Percentiles rank a stretch among this genome's conserved stretches.
Conservation (phyloP, 2,888 invertebrate genomes). For the Lasioglossum villosulum region DNA sequence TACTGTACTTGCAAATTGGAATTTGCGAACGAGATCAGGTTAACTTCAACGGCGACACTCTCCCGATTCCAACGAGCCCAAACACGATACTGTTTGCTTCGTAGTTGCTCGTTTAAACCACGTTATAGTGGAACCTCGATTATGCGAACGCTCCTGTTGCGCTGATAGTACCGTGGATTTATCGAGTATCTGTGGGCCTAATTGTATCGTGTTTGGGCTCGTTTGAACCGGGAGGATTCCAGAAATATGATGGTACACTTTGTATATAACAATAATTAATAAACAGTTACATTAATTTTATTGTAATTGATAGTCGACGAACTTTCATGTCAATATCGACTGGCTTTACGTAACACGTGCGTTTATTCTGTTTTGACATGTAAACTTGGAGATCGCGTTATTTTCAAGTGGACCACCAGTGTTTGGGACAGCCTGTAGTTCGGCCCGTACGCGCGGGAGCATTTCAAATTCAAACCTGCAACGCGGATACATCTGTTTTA, state of each 20-base stretch:
- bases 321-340: too few relatives aligned
- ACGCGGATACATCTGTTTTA: slow-evolving; percentile 44
- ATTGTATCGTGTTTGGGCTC: not conserved
- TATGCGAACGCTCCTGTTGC: not conserved
- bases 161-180: rapidly evolving
- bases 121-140: not conserved
- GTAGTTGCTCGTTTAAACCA: not conserved
- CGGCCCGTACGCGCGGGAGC: not conserved
- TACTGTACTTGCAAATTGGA: not conserved
- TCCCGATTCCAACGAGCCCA: not conserved
- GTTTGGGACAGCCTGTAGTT: not conserved
- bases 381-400: too few relatives aligned
- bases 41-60: not conserved
- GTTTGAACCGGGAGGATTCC: not conserved
- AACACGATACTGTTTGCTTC: not conserved
- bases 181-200: not conserved
- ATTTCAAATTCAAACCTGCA: slow-evolving; percentile 46
- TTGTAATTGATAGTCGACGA: too few relatives aligned
- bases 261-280: not conserved
- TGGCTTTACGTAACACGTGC: too few relatives aligned
- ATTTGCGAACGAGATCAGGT: not conserved
- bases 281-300: not conserved
- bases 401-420: not conserved
- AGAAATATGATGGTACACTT: not conserved
- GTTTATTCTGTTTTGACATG: too few relatives aligned